Percentiles rank a stretch among this genome's conserved stretches.
phyloP scores from a whole-genome alignment of 2,888 invertebrate species.

The Leptarthrus brevirostris region DNA sequence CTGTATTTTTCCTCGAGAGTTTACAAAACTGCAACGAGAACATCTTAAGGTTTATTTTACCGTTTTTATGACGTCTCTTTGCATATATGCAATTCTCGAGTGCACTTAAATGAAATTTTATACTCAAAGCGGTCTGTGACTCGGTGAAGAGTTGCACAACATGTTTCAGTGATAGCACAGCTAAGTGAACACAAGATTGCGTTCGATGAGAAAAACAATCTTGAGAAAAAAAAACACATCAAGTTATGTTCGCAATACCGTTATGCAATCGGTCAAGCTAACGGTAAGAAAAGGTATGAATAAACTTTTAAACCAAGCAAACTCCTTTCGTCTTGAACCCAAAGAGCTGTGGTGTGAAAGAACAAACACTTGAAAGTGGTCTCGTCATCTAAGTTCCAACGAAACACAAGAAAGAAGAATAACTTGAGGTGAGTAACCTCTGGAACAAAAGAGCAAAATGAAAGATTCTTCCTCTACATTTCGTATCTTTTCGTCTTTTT shows the following conservation, averaged over 20 bases:
- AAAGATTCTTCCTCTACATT: background rate
- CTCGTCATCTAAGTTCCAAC: background rate
- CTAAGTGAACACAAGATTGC: background rate
- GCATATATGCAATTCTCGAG: background rate
- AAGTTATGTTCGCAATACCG: conserved; percentile 16
- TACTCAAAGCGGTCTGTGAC: background rate
- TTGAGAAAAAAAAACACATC: too few relatives aligned
- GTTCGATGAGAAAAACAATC: background rate
- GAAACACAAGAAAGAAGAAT: background rate
- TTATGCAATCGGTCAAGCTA: conserved; percentile 44
- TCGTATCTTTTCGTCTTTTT: too few relatives aligned
- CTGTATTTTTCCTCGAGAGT: too few relatives aligned
- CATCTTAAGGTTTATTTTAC: background rate
- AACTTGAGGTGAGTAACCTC: background rate
- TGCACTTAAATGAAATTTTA: background rate
- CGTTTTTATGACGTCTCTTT: background rate
- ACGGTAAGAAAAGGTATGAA: conserved; percentile 19
- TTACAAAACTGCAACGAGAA: background rate
- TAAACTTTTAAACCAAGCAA: too few relatives aligned
- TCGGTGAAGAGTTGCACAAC: background rate
- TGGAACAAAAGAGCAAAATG: background rate
- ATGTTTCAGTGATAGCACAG: background rate
- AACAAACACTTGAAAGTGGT: too few relatives aligned
- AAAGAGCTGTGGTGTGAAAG: too few relatives aligned
- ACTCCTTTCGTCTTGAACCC: too few relatives aligned